Evolutionary conservation across 2,888 invertebrate species (phyloP), one percentile per base, ranked within the genome.

Genomic region (Perizoma flavofasciatum): DNA sequence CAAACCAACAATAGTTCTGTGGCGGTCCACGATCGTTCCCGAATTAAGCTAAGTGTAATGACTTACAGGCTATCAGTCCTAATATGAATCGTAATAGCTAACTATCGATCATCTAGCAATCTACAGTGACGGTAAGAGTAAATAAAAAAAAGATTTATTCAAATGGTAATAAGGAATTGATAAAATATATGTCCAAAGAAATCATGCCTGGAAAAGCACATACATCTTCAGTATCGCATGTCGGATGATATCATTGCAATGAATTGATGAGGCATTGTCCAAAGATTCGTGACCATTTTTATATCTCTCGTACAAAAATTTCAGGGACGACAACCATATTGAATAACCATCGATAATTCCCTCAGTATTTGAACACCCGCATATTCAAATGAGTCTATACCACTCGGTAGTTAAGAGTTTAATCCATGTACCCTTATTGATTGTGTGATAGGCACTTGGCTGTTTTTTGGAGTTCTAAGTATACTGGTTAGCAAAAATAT

Each of bases 361-460:
- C 22, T 22, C 3, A 22, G 22, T 33, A 9, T 46, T 40, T 57
- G 9, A 32, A 37, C 34, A 55, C 60, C 60, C 60, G 60, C 52
- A 61, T 61, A 60, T 55, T 61, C 49, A 52, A 58, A 58, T 55
- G 49, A 32, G 49, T 45, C 33, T 34, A 49, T 35, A 37, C 33
- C 6, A 11, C 11, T 5, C 6, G 11, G 43, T 43, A 55, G 35
- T 0, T 7, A 50, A 43, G 22, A 55, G 32, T 43, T 10, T 40
- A 50, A 55, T 51, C 48, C 8, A 51, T 60, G 49, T 10, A 55
- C 44, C 55, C 55, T 40, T 55, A 55, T 55, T 48, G 55, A 55
- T 55, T 55, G 34, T 11, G n/a, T 32, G 43, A 43, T 43, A 40
- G 9, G 6, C 10, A 11, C 10, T 10, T 6, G 34, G n/a, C 5